Evolutionary conservation across 1,140 invertebrate species (phyloP).

Genomic region (Drosophila pectinifera): DNA sequence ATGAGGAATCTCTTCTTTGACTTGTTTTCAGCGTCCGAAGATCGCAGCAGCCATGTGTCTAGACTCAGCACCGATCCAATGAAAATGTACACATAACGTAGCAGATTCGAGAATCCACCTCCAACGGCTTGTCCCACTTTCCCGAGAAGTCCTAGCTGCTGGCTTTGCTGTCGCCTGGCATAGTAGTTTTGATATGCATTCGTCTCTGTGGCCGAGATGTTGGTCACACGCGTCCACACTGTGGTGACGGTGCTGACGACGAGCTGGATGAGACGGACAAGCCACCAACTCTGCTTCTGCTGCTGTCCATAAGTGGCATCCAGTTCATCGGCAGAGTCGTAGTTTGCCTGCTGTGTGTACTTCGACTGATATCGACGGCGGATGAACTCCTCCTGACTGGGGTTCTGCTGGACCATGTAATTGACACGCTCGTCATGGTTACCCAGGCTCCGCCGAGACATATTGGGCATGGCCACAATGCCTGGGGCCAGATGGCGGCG

Average conservation of each 20-base stretch:
- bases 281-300: slow-evolving; percentile 65
- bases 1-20: slow-evolving; percentile 81
- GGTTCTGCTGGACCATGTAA: slow-evolving; percentile 74
- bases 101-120: slow-evolving; percentile 51
- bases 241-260: slow-evolving; percentile 60
- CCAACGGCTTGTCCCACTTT: slow-evolving; percentile 28
- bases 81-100: slow-evolving; percentile 69
- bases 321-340: slow-evolving; percentile 80
- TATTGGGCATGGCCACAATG: slow-evolving; percentile 92
- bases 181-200: slow-evolving; percentile 64
- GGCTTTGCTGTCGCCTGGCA: slow-evolving; percentile 23
- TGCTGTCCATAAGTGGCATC: slow-evolving; percentile 56
- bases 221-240: slow-evolving; percentile 58
- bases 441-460: slow-evolving; percentile 89
- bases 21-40: slow-evolving; percentile 65
- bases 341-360: slow-evolving; percentile 48
- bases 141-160: slow-evolving; percentile 37
- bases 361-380: slow-evolving; percentile 73
- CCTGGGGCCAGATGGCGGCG: slow-evolving; percentile 91
- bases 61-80: slow-evolving; percentile 84
- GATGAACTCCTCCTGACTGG: slow-evolving; percentile 75
- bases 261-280: slow-evolving; percentile 60
- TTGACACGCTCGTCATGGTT: slow-evolving; percentile 77
- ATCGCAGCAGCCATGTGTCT: slow-evolving; percentile 85
- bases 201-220: slow-evolving; percentile 39